A percentile compares a stretch with the other conserved stretches of the same genome.
These are phyloP conservation scores for Cremastobaeus sp. DNA, from an alignment of 2,888 invertebrate genomes.

Conservation along the genomic window DNA sequence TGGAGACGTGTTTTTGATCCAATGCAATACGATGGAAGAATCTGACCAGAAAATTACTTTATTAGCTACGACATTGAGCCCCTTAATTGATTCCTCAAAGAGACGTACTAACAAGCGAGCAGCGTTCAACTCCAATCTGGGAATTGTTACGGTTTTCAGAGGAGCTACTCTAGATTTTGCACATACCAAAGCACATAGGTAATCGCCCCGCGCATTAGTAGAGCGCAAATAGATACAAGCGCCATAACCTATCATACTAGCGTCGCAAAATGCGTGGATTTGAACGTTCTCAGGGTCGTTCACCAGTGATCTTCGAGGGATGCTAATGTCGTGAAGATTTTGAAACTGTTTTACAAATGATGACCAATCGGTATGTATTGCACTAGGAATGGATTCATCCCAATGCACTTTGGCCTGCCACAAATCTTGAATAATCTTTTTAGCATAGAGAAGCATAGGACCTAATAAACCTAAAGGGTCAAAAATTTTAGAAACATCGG, in stretches of 20 bases:
- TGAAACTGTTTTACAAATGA: background rate
- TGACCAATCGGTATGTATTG: background rate
- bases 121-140: too few species aligned
- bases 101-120: background rate
- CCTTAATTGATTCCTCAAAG: background rate
- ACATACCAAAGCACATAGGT: too few species aligned
- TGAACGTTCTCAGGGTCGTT: background rate
- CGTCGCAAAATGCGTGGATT: conserved; percentile 7
- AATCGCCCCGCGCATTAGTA: too few species aligned
- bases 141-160: too few species aligned
- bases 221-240: conserved; percentile 8
- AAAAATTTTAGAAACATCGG: too few species aligned
- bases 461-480: too few species aligned
- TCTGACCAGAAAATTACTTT: background rate
- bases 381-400: background rate
- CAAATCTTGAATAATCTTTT: too few species aligned
- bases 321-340: background rate
- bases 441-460: too few species aligned
- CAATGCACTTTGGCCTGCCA: too few species aligned
- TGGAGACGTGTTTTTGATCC: too few species aligned
- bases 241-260: background rate
- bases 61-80: background rate
- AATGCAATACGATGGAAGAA: background rate
- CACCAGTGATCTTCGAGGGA: background rate
- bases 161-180: background rate